Conservation (phyloP, 2,888 invertebrate genomes). For the Ophioninae sp. region DNA sequence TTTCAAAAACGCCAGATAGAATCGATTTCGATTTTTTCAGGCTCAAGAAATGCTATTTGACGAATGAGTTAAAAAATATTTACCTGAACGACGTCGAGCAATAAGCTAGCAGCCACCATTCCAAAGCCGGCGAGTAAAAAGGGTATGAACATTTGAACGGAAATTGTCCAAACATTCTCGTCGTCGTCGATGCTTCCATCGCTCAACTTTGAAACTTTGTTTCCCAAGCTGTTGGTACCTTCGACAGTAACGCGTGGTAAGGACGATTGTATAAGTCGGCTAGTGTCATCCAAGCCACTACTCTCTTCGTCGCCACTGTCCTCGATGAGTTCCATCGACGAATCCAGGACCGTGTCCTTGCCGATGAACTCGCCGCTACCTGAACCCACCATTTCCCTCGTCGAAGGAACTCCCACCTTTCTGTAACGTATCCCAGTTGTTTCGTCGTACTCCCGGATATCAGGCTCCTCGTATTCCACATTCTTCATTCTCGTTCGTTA, state of each 20-base stretch:
- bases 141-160: slow-evolving; percentile 91
- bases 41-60: background rate
- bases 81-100: slow-evolving; percentile 91
- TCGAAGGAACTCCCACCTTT: slow-evolving; percentile 63
- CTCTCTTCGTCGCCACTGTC: slow-evolving; percentile 72
- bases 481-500: slow-evolving; percentile 72
- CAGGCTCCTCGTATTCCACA: slow-evolving; percentile 69
- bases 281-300: slow-evolving; percentile 70
- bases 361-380: slow-evolving; percentile 74
- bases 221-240: slow-evolving; percentile 59
- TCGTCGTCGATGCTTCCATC: slow-evolving; percentile 72
- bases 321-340: slow-evolving; percentile 73
- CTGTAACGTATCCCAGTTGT: slow-evolving; percentile 71
- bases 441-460: slow-evolving; percentile 60
- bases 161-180: slow-evolving; percentile 86
- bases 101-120: slow-evolving; percentile 94
- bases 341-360: slow-evolving; percentile 71
- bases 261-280: slow-evolving; percentile 70
- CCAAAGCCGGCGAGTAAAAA: slow-evolving; percentile 94
- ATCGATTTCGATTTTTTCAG: too few species aligned
- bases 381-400: slow-evolving; percentile 76
- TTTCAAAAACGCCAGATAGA: too few species aligned
- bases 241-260: slow-evolving; percentile 59
- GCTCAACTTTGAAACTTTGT: slow-evolving; percentile 56
- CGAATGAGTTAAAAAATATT: background rate